Conservation (phyloP, 1,140 invertebrate species). For the Oryctes rhinoceros region DNA sequence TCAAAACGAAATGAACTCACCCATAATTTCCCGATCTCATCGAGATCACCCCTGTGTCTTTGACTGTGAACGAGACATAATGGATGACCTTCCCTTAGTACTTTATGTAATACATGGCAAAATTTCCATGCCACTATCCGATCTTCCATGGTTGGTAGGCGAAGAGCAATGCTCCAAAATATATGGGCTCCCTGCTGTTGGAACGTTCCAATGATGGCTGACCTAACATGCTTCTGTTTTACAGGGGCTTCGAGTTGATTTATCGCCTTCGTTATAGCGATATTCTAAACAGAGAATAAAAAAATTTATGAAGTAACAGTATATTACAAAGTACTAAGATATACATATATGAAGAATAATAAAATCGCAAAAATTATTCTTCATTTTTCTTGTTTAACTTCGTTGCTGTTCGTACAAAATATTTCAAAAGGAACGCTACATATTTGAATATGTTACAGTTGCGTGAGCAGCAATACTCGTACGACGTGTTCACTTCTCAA, state of each 20-base stretch:
- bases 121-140: slow-evolving; percentile 98
- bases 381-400: too few relatives aligned
- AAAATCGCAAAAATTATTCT: too few relatives aligned
- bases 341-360: too few relatives aligned
- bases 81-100: slow-evolving; percentile 92
- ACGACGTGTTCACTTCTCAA: too few relatives aligned
- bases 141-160: slow-evolving; percentile 88
- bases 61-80: slow-evolving; percentile 87
- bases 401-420: too few relatives aligned
- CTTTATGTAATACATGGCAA: slow-evolving; percentile 96
- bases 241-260: slow-evolving; percentile 88
- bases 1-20: slow-evolving; percentile 61
- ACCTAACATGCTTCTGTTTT: slow-evolving; percentile 97
- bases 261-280: slow-evolving; percentile 88
- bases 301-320: too few relatives aligned
- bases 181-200: slow-evolving; percentile 87
- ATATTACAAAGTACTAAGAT: too few relatives aligned
- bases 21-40: slow-evolving; percentile 90
- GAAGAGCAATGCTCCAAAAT: slow-evolving; percentile 87
- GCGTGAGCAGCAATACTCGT: too few relatives aligned
- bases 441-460: too few relatives aligned
- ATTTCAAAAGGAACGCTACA: too few relatives aligned
- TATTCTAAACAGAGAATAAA: slow-evolving; percentile 10
- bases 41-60: slow-evolving; percentile 76
- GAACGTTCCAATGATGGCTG: slow-evolving; percentile 94